Percentiles rank a stretch among this genome's conserved stretches.
Conservation (phyloP, 2,113 vertebrate species). For the Ictidomys tridecemlineatus region DNA sequence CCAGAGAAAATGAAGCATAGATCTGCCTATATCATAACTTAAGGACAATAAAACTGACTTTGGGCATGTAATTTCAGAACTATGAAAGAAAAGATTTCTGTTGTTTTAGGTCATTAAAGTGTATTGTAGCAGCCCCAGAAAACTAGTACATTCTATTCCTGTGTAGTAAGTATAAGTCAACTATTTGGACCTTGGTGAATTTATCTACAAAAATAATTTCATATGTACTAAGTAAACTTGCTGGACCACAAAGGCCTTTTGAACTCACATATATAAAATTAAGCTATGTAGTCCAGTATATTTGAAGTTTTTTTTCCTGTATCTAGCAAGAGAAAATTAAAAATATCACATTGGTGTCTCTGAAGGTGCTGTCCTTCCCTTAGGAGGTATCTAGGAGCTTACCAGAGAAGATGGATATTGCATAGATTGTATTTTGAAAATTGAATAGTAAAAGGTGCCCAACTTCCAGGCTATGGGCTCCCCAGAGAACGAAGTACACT, state of each 20-base stretch:
- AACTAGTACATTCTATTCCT: neutral
- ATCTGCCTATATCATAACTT: neutral
- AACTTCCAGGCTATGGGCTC: neutral
- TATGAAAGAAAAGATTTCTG: neutral
- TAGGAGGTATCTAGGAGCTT: neutral
- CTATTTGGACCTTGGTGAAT: constrained; percentile 27
- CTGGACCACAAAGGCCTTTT: neutral
- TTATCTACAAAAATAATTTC: constrained; percentile 17
- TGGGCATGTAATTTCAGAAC: constrained; percentile 3
- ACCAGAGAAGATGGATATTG: neutral
- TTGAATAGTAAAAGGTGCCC: constrained; percentile 8
- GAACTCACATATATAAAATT: neutral
- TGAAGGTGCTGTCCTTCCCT: neutral
- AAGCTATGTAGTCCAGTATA: neutral
- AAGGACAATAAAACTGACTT: constrained; percentile 11
- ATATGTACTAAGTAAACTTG: neutral
- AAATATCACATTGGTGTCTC: neutral
- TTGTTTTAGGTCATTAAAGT: constrained; percentile 34
- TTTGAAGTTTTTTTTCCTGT: neutral
- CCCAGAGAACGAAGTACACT: constrained; percentile 8
- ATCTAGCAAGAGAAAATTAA: neutral
- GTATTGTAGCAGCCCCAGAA: neutral
- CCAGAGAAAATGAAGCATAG: neutral
- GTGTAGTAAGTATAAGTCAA: neutral
- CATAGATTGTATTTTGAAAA: neutral